A percentile compares a stretch with the other conserved stretches of the same genome.
Conservation (phyloP, 2,113 vertebrate genomes). For the Megaleporinus macrocephalus region DNA sequence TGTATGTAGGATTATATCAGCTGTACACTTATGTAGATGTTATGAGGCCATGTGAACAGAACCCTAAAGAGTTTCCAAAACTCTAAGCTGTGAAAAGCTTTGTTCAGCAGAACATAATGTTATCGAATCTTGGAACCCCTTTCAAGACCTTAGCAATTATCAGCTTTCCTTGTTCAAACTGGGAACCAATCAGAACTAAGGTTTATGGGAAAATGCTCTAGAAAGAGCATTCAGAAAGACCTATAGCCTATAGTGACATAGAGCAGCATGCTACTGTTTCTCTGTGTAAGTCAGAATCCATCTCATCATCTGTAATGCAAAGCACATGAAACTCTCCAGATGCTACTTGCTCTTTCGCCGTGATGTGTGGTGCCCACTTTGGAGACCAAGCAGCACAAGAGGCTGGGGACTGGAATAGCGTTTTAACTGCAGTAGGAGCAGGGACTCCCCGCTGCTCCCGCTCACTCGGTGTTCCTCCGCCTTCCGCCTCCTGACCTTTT, state of each 20-base stretch:
- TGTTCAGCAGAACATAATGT: no score
- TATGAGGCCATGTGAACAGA: no score
- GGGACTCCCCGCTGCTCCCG: background rate
- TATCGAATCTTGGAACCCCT: no score
- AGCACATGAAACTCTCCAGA: background rate
- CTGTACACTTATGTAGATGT: no score
- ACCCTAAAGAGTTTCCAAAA: no score
- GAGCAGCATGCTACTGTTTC: background rate
- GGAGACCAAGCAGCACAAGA: background rate
- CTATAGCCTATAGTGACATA: background rate
- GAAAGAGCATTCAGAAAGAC: no score
- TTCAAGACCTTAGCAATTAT: no score
- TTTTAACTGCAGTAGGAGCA: background rate
- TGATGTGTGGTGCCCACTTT: background rate
- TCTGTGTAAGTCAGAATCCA: background rate
- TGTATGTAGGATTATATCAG: no score
- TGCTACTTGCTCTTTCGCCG: background rate
- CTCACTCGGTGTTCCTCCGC: conserved; percentile 1
- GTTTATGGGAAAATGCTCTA: no score
- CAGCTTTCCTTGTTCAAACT: no score
- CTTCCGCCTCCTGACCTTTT: conserved; percentile 59
- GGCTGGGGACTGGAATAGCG: background rate
- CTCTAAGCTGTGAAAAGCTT: no score
- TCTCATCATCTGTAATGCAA: background rate
- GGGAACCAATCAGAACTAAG: no score